phyloP scores from a whole-genome alignment of 30 jellyfish, hydroid and myxozoan genomes.

The Pseudorhiza aurosa region DNA sequence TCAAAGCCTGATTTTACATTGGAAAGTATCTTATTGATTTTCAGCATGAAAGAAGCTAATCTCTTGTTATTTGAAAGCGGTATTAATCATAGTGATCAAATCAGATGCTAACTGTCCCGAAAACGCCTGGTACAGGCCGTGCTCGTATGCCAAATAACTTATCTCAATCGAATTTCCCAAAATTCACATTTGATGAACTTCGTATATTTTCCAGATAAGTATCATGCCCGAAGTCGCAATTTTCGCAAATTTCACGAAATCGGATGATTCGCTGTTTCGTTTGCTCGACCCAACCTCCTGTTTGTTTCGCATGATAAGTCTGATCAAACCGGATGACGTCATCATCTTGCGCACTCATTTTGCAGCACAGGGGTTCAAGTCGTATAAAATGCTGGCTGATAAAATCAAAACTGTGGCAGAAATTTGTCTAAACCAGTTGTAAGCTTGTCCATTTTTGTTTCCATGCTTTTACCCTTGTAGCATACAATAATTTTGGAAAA shows the following conservation, averaged over 20 bases:
- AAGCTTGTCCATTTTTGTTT: constrained; percentile 32
- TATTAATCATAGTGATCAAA: too few relatives aligned
- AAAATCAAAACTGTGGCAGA: constrained; percentile 48
- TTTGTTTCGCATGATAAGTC: constrained; percentile 60
- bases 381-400: constrained; percentile 71
- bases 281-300: constrained; percentile 42
- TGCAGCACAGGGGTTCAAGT: constrained; percentile 89
- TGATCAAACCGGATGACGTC: constrained; percentile 61
- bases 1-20: too few relatives aligned
- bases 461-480: background rate
- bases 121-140: too few relatives aligned
- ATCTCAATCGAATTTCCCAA: too few relatives aligned
- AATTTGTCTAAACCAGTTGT: constrained; percentile 74
- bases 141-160: too few relatives aligned
- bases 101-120: too few relatives aligned
- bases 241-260: constrained; percentile 33
- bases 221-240: constrained; percentile 53
- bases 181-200: too few relatives aligned
- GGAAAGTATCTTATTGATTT: too few relatives aligned
- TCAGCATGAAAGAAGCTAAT: too few relatives aligned
- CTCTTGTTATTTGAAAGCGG: too few relatives aligned
- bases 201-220: constrained; percentile 20
- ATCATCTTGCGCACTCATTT: constrained; percentile 64
- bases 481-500: background rate
- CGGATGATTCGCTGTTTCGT: background rate